Conservation (phyloP, 2,113 vertebrate species). For the Irena cyanogastra region DNA sequence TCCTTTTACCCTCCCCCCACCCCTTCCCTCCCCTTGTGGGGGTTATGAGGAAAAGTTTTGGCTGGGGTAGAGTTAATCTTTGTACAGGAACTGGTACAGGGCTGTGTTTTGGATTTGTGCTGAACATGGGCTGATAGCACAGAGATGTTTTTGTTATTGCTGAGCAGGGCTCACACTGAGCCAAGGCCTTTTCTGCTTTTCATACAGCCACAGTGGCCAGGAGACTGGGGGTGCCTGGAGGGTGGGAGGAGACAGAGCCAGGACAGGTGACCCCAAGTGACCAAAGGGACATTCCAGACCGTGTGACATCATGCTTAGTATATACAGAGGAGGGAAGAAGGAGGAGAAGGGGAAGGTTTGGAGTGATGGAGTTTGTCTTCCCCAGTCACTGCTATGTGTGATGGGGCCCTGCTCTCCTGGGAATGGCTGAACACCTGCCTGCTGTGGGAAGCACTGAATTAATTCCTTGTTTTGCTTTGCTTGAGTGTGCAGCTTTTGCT, state of each 20-base stretch:
- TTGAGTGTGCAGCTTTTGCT: neutral
- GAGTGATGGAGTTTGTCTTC: neutral
- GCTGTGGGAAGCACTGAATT: neutral
- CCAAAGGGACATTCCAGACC: neutral
- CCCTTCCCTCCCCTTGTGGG: too few relatives aligned
- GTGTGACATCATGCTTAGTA: rapidly evolving
- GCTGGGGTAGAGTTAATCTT: neutral
- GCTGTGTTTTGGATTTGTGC: neutral
- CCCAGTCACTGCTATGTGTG: rapidly evolving
- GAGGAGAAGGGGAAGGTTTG: rapidly evolving
- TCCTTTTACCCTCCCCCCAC: neutral
- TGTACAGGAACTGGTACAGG: neutral
- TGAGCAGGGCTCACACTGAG: neutral
- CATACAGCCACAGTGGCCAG: rapidly evolving
- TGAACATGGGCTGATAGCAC: neutral
- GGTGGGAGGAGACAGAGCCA: neutral
- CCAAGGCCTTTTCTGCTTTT: neutral
- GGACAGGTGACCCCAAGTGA: neutral
- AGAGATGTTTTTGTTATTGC: neutral
- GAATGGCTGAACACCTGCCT: neutral
- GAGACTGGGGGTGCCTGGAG: neutral
- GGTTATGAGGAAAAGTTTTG: neutral
- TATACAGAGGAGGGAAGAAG: neutral
- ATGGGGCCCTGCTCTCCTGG: neutral
- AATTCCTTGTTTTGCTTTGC: neutral